Evolutionary conservation across 2,797 vertebrate species (phyloP), one percentile per base, ranked within the genome.

Genomic region (Stomatorhinus walkeri): DNA sequence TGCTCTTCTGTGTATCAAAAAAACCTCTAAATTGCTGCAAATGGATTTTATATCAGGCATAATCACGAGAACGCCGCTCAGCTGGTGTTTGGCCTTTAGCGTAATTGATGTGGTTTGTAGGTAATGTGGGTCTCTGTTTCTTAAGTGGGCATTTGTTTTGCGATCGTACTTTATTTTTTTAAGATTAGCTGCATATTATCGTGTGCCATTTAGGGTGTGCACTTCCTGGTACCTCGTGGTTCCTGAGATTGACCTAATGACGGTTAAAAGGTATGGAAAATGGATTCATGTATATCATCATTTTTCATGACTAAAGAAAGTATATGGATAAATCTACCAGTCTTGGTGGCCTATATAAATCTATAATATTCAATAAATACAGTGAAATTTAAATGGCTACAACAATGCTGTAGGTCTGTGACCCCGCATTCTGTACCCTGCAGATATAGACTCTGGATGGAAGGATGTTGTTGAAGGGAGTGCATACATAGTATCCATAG

Each of bases 21-120:
- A 81, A 81, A 46, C 19, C 76, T 81, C 76, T 43, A 46, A 43
- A 81, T 81, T 43, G 76, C n/a, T 43, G 40, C 19, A 81, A 81
- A 81, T 81, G 76, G 76, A 81, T 81, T 81, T 81, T 81, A 81
- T 81, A 81, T 81, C 76, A 81, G 8, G 40, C 40, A 46, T 19
- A 46, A 81, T 81, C 36, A 81, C 22, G 76, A 43, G 76, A 46
- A 22, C 76, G n/a, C 40, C 22, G 76, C 76, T 81, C 76, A 43
- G 40, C 16, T 81, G 19, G 2, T 81, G 76, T 46, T 46, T 46
- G 40, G n/a, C 76, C 76, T 81, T 81, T 81, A 46, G 76, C 19
- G 76, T 81, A 81, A 81, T 81, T 46, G 76, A 46, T 46, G 76
- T n/a, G 76, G 76, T n/a, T 81, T 81, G 76, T 40, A 79, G 36